A percentile compares a stretch with the other conserved stretches of the same genome.
Conservation (phyloP, 2,113 vertebrate genomes). For the Eclectus roratus region DNA sequence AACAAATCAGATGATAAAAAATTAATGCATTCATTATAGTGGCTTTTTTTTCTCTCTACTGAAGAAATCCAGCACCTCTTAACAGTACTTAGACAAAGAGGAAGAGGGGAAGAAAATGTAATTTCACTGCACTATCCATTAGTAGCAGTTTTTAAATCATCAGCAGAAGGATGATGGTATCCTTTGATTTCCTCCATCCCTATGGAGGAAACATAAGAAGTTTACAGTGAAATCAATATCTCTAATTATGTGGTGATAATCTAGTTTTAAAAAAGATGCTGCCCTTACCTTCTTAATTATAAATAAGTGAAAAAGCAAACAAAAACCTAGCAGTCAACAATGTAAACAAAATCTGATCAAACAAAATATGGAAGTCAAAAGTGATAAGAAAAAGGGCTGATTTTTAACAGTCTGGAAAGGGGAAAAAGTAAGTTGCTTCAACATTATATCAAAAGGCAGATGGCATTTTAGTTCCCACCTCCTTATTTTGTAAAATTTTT, state of each 20-base stretch:
- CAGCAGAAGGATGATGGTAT: not conserved
- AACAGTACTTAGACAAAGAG: not conserved
- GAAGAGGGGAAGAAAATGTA: not conserved
- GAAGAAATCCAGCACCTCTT: constrained; percentile 8
- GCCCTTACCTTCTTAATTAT: not conserved
- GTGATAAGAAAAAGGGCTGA: not conserved
- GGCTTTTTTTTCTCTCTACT: not conserved
- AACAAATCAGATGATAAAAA: constrained; percentile 18
- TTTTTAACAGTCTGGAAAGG: not conserved
- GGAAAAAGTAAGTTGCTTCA: not conserved
- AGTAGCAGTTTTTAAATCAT: constrained; percentile 32
- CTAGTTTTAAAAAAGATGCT: not conserved
- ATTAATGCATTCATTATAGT: not conserved
- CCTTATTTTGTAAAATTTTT: not conserved
- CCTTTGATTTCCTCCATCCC: not conserved
- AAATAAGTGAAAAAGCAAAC: not conserved
- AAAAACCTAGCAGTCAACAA: not conserved
- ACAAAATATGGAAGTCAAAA: not conserved
- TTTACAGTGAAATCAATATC: not conserved
- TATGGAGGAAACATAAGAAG: not conserved
- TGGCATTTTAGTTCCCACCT: not conserved
- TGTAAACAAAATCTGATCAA: not conserved
- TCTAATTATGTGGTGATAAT: not conserved
- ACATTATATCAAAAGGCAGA: not conserved
- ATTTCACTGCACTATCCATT: not conserved